Evolutionary conservation across 2,888 invertebrate species (phyloP), one percentile per base, ranked within the genome.

Genomic region (Aporophyla lueneburgensis): DNA sequence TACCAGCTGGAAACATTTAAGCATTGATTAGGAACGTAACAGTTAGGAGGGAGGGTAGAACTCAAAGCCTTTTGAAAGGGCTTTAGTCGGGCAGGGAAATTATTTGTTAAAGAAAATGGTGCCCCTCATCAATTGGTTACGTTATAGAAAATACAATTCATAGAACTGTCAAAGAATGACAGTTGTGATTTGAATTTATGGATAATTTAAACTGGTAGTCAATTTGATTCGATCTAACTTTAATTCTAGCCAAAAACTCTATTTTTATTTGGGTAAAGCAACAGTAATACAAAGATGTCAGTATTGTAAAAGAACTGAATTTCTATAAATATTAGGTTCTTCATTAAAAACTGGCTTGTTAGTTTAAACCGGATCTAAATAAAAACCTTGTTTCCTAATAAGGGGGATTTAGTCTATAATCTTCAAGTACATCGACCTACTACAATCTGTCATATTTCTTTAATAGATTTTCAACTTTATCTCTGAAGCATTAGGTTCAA

Each of bases 1-100:
- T 14, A 96, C 92, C 54, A 97, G 81, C 96, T 96, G 63, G 58
- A 83, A 84, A 59, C 5, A 66, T n/a, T 19, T 19, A 24, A 1
- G 51, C 21, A 51, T 27, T 51, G 1, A 51, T 66, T 51, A 16
- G 24, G 6, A 46, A 19, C 2, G n/a, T 62, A 43, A 62, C n/a
- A 62, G 1, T 63, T 24, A 19, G 3, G 16, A 5, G 33, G 33
- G 33, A 33, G 16, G 7, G 7, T 40, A 21, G 33, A 12, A 61
- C 21, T 40, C 40, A 14, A 21, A 62, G 40, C n/a, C 14, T 40
- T n/a, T 14, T 62, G n/a, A 43, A 40, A 62, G 0, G 43, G 43
- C n/a, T 40, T 16, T 9, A 5, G 63, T 62, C 40, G 12, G 40
- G 40, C 14, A 40, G 58, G 40, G 40, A n/a, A 40, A 62, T 33